A percentile compares a stretch with the other conserved stretches of the same genome.
These are phyloP conservation scores for Sarcophaga bullata DNA, from an alignment of 1,140 invertebrate genomes.

Conservation along the genomic window DNA sequence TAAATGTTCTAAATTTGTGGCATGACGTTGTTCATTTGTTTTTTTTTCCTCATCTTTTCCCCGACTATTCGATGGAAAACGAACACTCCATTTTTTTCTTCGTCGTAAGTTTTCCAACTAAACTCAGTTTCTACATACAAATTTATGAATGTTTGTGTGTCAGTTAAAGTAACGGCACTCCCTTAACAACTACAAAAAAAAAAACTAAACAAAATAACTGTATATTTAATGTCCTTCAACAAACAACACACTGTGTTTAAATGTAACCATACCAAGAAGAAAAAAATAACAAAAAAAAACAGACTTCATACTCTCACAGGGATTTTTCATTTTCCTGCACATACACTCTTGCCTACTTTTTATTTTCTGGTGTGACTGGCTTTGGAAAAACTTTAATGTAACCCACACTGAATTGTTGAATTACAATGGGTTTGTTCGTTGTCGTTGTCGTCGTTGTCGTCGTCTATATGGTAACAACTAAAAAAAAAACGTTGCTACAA, in stretches of 20 bases:
- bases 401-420: neutral
- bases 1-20: conserved; percentile 36
- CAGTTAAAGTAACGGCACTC: neutral
- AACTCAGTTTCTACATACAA: no score
- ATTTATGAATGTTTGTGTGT: no score
- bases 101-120: no score
- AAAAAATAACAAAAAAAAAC: neutral
- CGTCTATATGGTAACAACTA: neutral
- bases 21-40: conserved; percentile 34
- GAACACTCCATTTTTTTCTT: no score
- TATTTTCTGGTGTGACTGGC: neutral
- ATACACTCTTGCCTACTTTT: neutral
- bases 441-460: no score
- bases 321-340: neutral
- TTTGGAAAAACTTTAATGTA: neutral
- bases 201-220: neutral
- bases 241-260: neutral
- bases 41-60: neutral
- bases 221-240: conserved; percentile 15
- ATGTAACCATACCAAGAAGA: no score
- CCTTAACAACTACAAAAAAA: neutral
- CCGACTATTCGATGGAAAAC: no score
- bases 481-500: neutral
- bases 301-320: conserved; percentile 2
- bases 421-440: no score